Base-by-base conservation (phyloP, 2,113 vertebrate species). In the Seriola aureovittata region DNA sequence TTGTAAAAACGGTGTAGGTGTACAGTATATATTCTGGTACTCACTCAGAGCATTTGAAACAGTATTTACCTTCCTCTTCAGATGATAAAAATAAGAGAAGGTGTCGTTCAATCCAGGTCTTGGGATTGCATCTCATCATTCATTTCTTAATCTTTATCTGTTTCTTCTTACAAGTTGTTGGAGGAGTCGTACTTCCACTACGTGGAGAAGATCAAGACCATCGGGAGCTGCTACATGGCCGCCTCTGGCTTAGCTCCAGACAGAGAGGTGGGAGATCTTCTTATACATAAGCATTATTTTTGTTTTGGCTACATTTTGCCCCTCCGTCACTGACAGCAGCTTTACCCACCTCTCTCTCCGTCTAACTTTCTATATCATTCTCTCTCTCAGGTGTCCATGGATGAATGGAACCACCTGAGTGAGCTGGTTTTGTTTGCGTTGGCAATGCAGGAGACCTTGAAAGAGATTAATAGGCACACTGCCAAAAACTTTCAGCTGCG, bases 151-250 rank as follows among this genome's bases (percentile, higher is more conserved):
- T 58, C 46, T 48, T 48, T 48, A 42, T 42, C 40, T 32, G 32
- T 54, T 32, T 42, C 40, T 72, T 57, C 25, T 63, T 13, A 36
- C 48, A 80, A 99, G 98, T 83, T 99, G 88, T 87, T 99, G 50
- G 96, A 97, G 25, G 97, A 99, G 93, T 97, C 98, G 1, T 96
- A 97, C 81, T 99, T 99, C 93, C 95, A 97, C 87, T 97, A 97
- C 50, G 98, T 99, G 81, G 98, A 99, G 95, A 99, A 99, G 93
- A 99, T 99, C 68, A 99, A 99, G 95, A 99, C 97, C 0, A 99
- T 99, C 32, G 98, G 98, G 55, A 99, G 98, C 85, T 98, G 97
- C 4, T 99, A 99, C 91, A 99, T 99, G 98, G 97, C 97, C 0
- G 97, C 98, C 9, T 99, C 98, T 32, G 98, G 98, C 89, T 93